Evolutionary conservation across 2,888 invertebrate genomes (phyloP), one percentile per base, ranked within the genome.

Genomic region (Falcaria lacertinaria): DNA sequence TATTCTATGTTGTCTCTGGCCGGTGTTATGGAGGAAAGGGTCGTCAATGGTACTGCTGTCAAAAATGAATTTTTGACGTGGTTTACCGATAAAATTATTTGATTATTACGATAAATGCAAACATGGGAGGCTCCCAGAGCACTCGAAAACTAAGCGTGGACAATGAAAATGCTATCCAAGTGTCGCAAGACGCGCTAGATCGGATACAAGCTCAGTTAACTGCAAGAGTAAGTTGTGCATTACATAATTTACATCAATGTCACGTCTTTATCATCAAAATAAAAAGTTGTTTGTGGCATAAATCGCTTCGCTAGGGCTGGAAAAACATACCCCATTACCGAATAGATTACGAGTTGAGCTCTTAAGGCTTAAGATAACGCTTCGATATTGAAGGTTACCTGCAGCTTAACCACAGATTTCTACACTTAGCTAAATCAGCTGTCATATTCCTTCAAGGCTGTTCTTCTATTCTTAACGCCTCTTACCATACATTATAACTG

Each of bases 111-210:
- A 4, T 19, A n/a, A n/a, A n/a, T 19, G 64, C 62, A 73, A 86
- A 74, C 59, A 92, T 92, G 92, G 92, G 92, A 73, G 90, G 86
- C 60, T 84, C 87, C 49, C 83, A 91, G 68, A 92, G 91, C 70
- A 88, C 91, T 52, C 70, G 89, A 50, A 88, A 88, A 78, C 60
- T 89, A 54, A 83, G 81, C 64, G 86, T 89, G 48, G 88, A 89
- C 43, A 89, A 89, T 57, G 89, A 89, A 60, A 88, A 88, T 70
- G 69, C 86, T 51, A 87, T 89, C 54, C 87, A 88, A 74, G 85
- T 89, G 50, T 89, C 89, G 44, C 87, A 87, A 66, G 87, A 89
- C 41, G 89, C 89, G 15, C 64, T 89, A 74, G 82, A 87, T 47
- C 75, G 89, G 64, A 84, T 89, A 84, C 83, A 88, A 64, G 64